Base-by-base conservation (phyloP, 2,888 invertebrate species). In the Eupelmus urozonus region DNA sequence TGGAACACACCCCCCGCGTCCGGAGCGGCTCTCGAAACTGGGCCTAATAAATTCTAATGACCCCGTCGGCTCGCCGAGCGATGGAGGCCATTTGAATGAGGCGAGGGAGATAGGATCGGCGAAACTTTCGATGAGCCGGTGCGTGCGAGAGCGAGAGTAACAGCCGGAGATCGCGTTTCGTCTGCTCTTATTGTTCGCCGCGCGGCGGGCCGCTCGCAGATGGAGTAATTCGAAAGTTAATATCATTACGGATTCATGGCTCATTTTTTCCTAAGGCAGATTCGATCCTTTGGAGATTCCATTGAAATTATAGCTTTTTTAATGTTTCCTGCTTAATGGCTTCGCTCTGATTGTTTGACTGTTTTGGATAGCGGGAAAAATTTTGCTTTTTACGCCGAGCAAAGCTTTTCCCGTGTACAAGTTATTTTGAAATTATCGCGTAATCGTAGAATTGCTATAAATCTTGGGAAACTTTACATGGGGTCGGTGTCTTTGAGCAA, bases 31-130 rank as follows among this genome's bases (percentile, higher is more conserved):
- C 45, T 25, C 20, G 27, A 40, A 40, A 63, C 55, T 63, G 25
- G 72, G 42, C 71, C 72, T 72, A 72, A 63, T 63, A 63, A 63
- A 72, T 72, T 72, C 63, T 72, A 72, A 72, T 63, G 62, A 71
- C 34, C 29, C 66, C 18, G 11, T 29, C n/a, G n/a, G 23, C 3
- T 53, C 53, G 20, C 16, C 11, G 16, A 69, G 23, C 23, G 51
- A 62, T n/a, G 29, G 29, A 18, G 18, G 18, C 27, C 60, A 11
- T 27, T 40, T 40, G 67, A 67, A 53, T 42, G 59, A 45, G 51
- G 60, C 25, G 29, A 23, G 18, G 2, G 9, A 16, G 70, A 71
- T 71, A 34, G 18, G 45, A 71, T 71, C 59, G 59, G 7, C 45
- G 59, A 27, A 55, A 27, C 34, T 51, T 29, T 66, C 51, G 49